Base-by-base conservation (phyloP, 2,888 invertebrate genomes). In the Catocala nupta region DNA sequence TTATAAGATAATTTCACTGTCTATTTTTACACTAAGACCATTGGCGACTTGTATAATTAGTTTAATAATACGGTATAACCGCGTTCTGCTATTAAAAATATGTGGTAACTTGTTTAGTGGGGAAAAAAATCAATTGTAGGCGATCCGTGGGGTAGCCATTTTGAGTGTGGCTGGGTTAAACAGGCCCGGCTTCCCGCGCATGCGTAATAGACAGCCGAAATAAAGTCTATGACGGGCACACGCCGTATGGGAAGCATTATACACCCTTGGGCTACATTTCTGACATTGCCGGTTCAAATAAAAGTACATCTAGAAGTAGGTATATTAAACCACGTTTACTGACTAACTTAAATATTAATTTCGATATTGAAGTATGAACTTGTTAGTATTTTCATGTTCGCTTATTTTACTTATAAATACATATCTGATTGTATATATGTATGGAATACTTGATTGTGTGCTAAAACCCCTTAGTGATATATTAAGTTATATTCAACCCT, bases 41-140 rank as follows among this genome's bases (percentile, higher is more conserved):
- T 54, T 47, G 62, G 61, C 42, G 64, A 63, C 59, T 68, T 62
- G 58, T 73, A 73, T 78, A 73, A 77, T 76, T 74, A 80, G 78
- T 71, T 74, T 51, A 78, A 75, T 75, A 73, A 77, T 76, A 71
- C 75, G 70, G 70, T 69, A 54, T 55, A 36, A 64, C 71, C 72
- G 74, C 70, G 75, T 75, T 65, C 53, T 64, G 68, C 67, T 64
- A 48, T 77, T 73, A 71, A 69, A 70, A 74, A 55, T 70, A 73
- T 77, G 69, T 77, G 76, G 72, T 80, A 61, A 81, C 82, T 80
- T 81, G 81, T 83, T 84, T 84, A 81, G 85, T 69, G 63, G 86
- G 82, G 85, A 87, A 90, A 87, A 91, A 90, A 91, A 91, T 91
- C 91, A 92, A 91, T 89, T 85, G 80, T 81, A 85, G 88, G 87